Percentiles rank a stretch among this genome's conserved stretches.
Conservation (phyloP, 2,888 invertebrate species). For the Oasisia sp. region DNA sequence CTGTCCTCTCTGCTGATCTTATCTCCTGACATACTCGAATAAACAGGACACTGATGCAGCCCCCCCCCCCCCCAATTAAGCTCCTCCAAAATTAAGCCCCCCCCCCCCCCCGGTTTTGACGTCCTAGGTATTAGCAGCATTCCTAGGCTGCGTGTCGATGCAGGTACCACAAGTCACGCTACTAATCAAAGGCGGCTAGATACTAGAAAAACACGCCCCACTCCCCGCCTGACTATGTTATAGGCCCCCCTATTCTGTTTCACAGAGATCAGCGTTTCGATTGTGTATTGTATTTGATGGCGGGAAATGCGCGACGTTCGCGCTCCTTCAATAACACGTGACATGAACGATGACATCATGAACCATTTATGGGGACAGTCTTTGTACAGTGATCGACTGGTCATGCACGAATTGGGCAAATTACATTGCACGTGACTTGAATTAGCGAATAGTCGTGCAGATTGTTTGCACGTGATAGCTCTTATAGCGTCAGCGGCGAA, state of each 20-base stretch:
- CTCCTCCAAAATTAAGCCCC: too few species aligned
- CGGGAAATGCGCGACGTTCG: not conserved
- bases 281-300: not conserved
- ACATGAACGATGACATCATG: slow-evolving; percentile 9
- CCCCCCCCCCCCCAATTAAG: too few species aligned
- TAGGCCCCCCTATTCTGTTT: not conserved
- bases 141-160: not conserved
- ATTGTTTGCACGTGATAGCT: slow-evolving; percentile 4
- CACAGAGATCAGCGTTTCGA: not conserved
- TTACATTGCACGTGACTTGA: slow-evolving; percentile 17
- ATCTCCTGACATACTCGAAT: too few species aligned
- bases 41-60: too few species aligned
- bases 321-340: not conserved
- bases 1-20: too few species aligned
- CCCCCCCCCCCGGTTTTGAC: too few species aligned
- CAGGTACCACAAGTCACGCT: not conserved
- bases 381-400: not conserved
- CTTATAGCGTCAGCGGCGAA: slow-evolving; percentile 9
- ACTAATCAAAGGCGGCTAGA: not conserved
- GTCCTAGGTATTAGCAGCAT: too few species aligned
- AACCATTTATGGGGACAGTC: not conserved
- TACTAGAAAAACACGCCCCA: not conserved
- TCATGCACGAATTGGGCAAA: not conserved
- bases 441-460: not conserved
- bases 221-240: not conserved